Evolutionary conservation across 1,140 invertebrate genomes (phyloP), one percentile per base, ranked within the genome.

Genomic region (Caenorhabditis latens): DNA sequence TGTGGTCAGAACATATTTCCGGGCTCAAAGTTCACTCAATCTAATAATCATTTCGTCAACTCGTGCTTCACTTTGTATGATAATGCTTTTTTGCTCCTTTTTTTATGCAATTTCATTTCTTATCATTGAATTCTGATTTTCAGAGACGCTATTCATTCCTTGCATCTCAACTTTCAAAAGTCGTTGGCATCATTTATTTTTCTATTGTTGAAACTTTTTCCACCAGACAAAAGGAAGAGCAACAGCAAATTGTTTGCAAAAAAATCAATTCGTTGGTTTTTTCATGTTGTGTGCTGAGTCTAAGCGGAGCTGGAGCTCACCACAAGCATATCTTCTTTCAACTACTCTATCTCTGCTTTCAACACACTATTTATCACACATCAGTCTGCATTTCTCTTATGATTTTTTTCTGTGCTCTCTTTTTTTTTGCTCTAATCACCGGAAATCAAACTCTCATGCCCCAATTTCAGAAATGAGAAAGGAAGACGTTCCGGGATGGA

Each of bases 341-440:
- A 50, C 43, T 6, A n/a, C 71, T 79, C 46, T 79, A 53, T 50
- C 71, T 79, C 71, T 24, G 71, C 71, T 2, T 24, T 50, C 46
- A 79, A 79, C 71, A 79, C 71, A 50, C 71, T 79, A 79, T 79
- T 79, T 79, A 67, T 67, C 63, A 67, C 63, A 32, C 32, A 71
- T 71, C 65, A 71, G 65, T 46, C 2, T 79, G 43, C 71, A 24
- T 79, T 40, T 24, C 46, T 42, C 61, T 63, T 63, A 63, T 63
- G 24, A 63, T 63, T 48, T 71, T 71, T 43, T 58, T 48, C 43
- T 85, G 5, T 43, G 32, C 24, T 19, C 50, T 65, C n/a, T 1
- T 53, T 53, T 53, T 53, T 53, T 3, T 43, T 85, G 67, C 9
- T 40, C 46, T 19, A 71, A 67, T 8, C 14, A 63, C n/a, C 9